Base-by-base conservation (phyloP, 1,140 invertebrate genomes). In the Drosophila erecta region DNA sequence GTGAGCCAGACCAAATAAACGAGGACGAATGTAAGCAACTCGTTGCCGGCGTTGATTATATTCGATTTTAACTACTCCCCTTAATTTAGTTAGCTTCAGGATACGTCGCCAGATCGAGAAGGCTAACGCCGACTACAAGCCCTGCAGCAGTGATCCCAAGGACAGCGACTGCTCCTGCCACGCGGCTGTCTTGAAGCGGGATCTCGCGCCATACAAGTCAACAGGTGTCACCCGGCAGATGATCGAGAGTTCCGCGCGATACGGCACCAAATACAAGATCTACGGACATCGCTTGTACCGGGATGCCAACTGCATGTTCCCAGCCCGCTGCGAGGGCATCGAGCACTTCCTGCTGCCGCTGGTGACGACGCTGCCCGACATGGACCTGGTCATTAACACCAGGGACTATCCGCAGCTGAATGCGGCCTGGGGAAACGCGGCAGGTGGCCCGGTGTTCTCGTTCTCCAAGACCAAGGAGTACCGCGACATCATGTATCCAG, bases 401-500 rank as follows among this genome's bases (percentile, higher is more conserved):
- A 94, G 97, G 66, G 98, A 99, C 92, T 99, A 97, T 95, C 98
- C 98, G 14, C 97, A 98, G 93, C 93, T 94, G 6, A 78, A 76
- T 27, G 40, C 38, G 14, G 61, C 57, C 2, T 92, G 94, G 72
- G 74, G 86, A 70, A 71, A 17, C 40, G 60, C 27, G 11, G 71
- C 27, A 8, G n/a, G 17, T 7, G 86, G 95, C 38, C 98, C 98
- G 20, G 94, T 99, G 24, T 97, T 99, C 92, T 99, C 98, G 8
- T 99, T 99, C 87, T 99, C 98, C 92, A 99, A 98, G 95, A 97
- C 95, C 14, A 86, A 92, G 49, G 95, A 97, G 15, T 97, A 98
- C 93, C 94, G 94, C 92, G 98, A 99, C 91, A 98, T 99, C 62
- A 97, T 96, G 94, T 99, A 99, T 94, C 98, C 98, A 49, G 96